Evolutionary conservation across 2,888 invertebrate species (phyloP), one percentile per base, ranked within the genome.

Genomic region (Scaptomyza parva): DNA sequence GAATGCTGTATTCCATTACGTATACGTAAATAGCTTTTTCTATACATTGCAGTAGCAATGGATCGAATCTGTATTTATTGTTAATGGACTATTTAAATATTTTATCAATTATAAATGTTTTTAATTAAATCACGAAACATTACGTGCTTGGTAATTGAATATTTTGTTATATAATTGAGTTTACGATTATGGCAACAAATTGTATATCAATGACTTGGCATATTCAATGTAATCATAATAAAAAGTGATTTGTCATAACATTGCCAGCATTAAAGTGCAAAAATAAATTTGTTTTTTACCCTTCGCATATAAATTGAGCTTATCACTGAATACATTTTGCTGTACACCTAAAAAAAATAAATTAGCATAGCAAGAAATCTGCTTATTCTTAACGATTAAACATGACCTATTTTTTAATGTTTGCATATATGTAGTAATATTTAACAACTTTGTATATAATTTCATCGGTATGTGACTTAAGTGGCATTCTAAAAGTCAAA

Each of bases 1-100:
- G 37, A 37, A 12, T 35, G 26, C 11, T 18, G n/a, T 47, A 7
- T 45, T 20, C 9, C 17, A 18, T 35, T 41, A n/a, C 28, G 28
- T 43, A 37, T 20, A 17, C 43, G 3, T n/a, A n/a, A 37, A 48
- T 35, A 20, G 26, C 2, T 44, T 17, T 51, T 33, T 33, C 17
- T 28, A 7, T 17, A 12, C 8, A 22, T 48, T 30, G 7, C 7
- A 35, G 12, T 8, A 35, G 12, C n/a, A 45, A 11, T 39, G 12
- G 9, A 28, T 8, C 43, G 28, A 24, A 24, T 26, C 20, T 22
- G 2, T 30, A 2, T 37, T 60, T 50, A 57, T 62, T 67, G 59
- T 30, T 72, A 76, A 78, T 85, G 60, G 51, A 67, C 51, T 62
- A 50, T 76, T 74, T 62, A 70, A 82, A 76, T 65, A 73, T 61